These are phyloP conservation scores for Manis pentadactyla DNA, from an alignment of 2,797 vertebrate genomes.

Conservation along the genomic window DNA sequence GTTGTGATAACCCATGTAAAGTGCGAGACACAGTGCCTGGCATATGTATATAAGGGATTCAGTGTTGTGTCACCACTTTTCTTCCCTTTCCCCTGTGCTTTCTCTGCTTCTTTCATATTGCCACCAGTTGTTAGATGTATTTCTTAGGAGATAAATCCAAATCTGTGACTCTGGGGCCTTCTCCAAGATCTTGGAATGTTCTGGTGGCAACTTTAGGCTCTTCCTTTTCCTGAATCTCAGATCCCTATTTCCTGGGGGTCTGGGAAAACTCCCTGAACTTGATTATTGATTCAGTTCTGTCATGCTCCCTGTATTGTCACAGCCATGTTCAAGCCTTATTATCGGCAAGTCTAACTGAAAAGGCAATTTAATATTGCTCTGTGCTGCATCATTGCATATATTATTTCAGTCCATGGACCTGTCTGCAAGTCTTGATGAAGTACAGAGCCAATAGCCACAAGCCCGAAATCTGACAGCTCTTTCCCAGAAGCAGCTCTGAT, in stretches of 20 bases:
- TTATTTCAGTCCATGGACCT: constrained; percentile 68
- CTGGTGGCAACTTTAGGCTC: background rate
- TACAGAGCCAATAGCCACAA: constrained; percentile 56
- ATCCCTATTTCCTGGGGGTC: background rate
- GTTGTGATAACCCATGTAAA: background rate
- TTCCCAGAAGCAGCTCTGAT: constrained; percentile 33
- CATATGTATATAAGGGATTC: background rate
- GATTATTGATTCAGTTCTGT: constrained; percentile 57
- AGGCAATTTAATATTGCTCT: constrained; percentile 68
- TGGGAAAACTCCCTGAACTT: constrained; percentile 57
- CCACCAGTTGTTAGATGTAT: background rate
- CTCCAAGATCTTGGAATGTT: constrained; percentile 25
- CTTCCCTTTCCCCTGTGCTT: background rate
- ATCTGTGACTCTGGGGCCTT: background rate
- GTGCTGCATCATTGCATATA: constrained; percentile 54
- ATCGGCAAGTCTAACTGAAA: constrained; percentile 61
- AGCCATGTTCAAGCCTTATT: constrained; percentile 51
- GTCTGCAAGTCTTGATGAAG: constrained; percentile 78
- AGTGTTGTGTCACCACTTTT: background rate
- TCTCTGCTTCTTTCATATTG: background rate
- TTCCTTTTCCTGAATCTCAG: constrained; percentile 44
- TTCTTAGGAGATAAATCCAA: background rate
- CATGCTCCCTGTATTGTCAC: constrained; percentile 16
- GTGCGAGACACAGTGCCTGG: background rate
- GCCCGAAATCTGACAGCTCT: constrained; percentile 60